Conservation (phyloP, 2,797 vertebrate species). For the Sebastes variabilis region DNA sequence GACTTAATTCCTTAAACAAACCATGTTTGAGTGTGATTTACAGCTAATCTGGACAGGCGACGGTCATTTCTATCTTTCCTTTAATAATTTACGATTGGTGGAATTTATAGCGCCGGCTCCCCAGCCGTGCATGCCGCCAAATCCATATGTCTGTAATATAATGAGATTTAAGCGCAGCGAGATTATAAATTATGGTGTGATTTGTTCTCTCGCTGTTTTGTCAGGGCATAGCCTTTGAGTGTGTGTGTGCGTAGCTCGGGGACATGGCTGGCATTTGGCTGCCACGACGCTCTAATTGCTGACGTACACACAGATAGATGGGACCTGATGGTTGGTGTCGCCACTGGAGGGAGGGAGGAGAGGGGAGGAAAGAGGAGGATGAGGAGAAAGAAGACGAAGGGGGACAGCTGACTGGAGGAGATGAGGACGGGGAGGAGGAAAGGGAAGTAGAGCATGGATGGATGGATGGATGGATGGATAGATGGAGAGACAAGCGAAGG, state of each 20-base stretch:
- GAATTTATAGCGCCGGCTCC: constrained; percentile 91
- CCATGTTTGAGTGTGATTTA: constrained; percentile 75
- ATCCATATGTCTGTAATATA: constrained; percentile 99
- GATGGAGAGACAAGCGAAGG: constrained; percentile 55
- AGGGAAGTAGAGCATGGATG: constrained; percentile 18
- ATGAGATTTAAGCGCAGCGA: constrained; percentile 98
- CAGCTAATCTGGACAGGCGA: constrained; percentile 74
- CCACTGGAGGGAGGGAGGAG: constrained; percentile 61
- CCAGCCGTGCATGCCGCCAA: constrained; percentile 90
- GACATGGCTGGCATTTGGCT: constrained; percentile 99
- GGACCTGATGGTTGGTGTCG: constrained; percentile 94
- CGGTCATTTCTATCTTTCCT: constrained; percentile 86
- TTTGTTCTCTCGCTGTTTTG: constrained; percentile 98
- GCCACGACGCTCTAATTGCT: constrained; percentile 98
- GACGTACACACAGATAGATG: constrained; percentile 99
- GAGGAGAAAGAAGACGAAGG: constrained; percentile 5
- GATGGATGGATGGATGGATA: constrained; percentile 23
- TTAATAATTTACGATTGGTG: constrained; percentile 99
- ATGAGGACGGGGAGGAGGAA: neutral
- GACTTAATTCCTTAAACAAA: constrained; percentile 80
- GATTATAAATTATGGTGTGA: constrained; percentile 99
- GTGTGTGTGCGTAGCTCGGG: constrained; percentile 85
- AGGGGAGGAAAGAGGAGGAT: neutral
- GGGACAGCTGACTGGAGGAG: constrained; percentile 22
- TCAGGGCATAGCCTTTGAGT: constrained; percentile 73